Conservation (phyloP, 1,140 invertebrate species). For the Drosophila truncata region DNA sequence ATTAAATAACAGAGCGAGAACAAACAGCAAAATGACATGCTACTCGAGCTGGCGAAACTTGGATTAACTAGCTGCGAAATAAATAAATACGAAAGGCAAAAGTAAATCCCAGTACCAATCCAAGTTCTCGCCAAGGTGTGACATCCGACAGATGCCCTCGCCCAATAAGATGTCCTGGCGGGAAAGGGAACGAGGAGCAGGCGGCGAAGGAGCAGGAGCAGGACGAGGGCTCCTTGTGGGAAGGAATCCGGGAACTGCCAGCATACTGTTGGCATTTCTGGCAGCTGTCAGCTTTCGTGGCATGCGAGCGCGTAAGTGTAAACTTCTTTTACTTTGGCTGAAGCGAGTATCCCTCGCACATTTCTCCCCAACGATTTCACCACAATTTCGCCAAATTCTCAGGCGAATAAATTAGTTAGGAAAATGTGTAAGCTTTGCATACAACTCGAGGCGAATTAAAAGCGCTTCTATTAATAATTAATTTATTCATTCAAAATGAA, state of each 20-base stretch:
- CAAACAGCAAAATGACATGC: slow-evolving; percentile 62
- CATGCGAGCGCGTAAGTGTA: slow-evolving; percentile 75
- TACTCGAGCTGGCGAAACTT: slow-evolving; percentile 60
- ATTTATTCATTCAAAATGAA: background rate
- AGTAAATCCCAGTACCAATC: slow-evolving; percentile 40
- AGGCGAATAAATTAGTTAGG: background rate
- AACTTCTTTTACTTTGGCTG: slow-evolving; percentile 68
- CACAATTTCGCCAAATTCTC: background rate
- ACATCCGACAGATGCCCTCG: slow-evolving; percentile 69
- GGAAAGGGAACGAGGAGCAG: slow-evolving; percentile 20
- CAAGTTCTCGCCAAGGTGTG: slow-evolving; percentile 57
- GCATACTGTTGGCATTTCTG: slow-evolving; percentile 75
- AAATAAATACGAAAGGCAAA: slow-evolving; percentile 39
- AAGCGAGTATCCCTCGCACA: background rate
- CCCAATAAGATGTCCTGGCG: slow-evolving; percentile 77
- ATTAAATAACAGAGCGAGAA: slow-evolving; percentile 60
- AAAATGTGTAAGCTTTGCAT: background rate
- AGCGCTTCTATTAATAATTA: background rate
- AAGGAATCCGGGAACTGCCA: slow-evolving; percentile 50
- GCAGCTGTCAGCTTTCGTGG: slow-evolving; percentile 80
- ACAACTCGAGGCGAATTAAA: background rate
- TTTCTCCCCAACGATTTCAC: slow-evolving; percentile 18
- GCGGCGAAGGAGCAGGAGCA: slow-evolving; percentile 3
- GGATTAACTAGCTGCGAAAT: slow-evolving; percentile 63
- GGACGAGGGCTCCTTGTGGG: slow-evolving; percentile 14